Percentiles rank a stretch among this genome's conserved stretches.
phyloP scores from a whole-genome alignment of 1,140 invertebrate species.

The Atta texana region DNA sequence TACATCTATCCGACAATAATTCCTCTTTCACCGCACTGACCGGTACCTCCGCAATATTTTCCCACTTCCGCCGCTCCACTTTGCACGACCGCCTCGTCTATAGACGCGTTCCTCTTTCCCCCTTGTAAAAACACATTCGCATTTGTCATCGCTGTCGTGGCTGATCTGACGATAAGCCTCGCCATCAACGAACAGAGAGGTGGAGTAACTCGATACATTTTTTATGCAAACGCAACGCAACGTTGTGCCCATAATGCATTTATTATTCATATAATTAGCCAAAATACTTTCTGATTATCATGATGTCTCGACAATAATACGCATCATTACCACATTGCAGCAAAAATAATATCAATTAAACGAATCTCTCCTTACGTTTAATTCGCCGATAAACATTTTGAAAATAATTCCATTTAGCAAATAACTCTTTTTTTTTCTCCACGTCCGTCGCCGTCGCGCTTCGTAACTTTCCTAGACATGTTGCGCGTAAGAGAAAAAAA shows the following conservation, averaged over 20 bases:
- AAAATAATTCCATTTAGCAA: neutral
- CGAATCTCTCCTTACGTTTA: neutral
- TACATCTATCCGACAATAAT: slow-evolving; percentile 46
- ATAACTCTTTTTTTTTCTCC: neutral
- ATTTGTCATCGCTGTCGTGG: slow-evolving; percentile 54
- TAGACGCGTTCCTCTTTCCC: neutral
- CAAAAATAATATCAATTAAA: neutral
- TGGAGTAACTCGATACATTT: slow-evolving; percentile 42
- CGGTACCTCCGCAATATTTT: slow-evolving; percentile 46
- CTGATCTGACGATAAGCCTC: slow-evolving; percentile 50
- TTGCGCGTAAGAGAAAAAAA: neutral
- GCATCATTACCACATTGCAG: neutral
- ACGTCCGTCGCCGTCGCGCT: neutral
- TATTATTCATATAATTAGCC: slow-evolving; percentile 11
- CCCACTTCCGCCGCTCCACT: slow-evolving; percentile 54
- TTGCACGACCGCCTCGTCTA: slow-evolving; percentile 24
- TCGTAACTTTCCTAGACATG: slow-evolving; percentile 5
- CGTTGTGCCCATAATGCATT: neutral
- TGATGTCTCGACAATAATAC: neutral
- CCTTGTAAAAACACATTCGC: slow-evolving; percentile 47
- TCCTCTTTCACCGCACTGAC: slow-evolving; percentile 22
- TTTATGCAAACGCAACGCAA: slow-evolving; percentile 10
- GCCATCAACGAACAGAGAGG: slow-evolving; percentile 16
- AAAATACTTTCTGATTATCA: neutral
- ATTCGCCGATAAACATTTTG: neutral